phyloP scores from a whole-genome alignment of 2,113 vertebrate species.

The Saguinus imperator region DNA sequence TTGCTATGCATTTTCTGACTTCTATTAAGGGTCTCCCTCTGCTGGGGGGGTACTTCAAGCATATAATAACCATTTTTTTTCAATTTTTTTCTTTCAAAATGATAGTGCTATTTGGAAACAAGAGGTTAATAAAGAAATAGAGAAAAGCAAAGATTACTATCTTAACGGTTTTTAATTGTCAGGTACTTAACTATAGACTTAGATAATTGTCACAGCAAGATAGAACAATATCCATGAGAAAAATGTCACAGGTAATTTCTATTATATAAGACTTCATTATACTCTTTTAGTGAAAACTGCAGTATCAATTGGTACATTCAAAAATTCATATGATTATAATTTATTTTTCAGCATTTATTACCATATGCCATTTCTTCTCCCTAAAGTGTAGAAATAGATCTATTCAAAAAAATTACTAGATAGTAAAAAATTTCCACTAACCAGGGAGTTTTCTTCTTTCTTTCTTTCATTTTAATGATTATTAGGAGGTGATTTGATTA shows the following conservation, averaged over 20 bases:
- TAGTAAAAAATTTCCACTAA: background rate
- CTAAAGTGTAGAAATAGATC: background rate
- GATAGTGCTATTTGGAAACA: background rate
- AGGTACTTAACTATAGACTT: background rate
- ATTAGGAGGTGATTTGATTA: background rate
- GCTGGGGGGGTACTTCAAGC: background rate
- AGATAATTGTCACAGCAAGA: slow-evolving; percentile 14
- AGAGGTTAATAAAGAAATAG: background rate
- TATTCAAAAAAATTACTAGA: background rate
- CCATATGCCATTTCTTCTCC: background rate
- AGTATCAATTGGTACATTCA: background rate
- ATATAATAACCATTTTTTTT: background rate
- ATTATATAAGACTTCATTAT: background rate
- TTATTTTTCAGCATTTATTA: slow-evolving; percentile 20
- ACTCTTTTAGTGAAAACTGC: background rate
- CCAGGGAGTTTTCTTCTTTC: background rate
- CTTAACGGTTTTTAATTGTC: slow-evolving; percentile 38
- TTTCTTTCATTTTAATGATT: background rate
- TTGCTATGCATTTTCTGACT: background rate
- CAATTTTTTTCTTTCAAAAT: slow-evolving; percentile 26
- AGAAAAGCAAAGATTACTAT: slow-evolving; percentile 5
- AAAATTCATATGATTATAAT: slow-evolving; percentile 18
- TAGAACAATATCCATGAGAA: background rate
- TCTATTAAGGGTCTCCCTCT: background rate
- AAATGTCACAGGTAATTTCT: slow-evolving; percentile 27